Percentiles rank a stretch among this genome's conserved stretches.
Conservation (phyloP, 2,888 invertebrate genomes). For the Pollenia angustigena region DNA sequence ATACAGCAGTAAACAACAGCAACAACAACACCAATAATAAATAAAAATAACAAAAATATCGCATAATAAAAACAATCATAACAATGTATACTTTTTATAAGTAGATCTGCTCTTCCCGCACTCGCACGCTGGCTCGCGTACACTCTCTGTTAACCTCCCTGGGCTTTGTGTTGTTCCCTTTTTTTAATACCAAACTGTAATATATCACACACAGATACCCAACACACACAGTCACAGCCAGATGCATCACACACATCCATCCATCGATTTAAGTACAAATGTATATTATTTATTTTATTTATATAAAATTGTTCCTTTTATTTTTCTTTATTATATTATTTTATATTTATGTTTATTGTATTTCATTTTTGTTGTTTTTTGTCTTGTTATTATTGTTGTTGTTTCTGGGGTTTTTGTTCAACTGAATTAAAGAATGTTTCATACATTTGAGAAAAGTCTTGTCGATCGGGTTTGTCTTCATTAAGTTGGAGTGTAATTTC, state of each 20-base stretch:
- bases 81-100: constrained; percentile 70
- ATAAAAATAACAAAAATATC: constrained; percentile 26
- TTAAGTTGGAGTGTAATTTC: constrained; percentile 61
- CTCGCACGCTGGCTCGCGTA: neutral
- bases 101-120: constrained; percentile 55
- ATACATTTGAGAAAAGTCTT: constrained; percentile 48
- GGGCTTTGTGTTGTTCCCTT: constrained; percentile 55
- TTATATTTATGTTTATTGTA: constrained; percentile 68
- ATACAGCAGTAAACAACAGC: constrained; percentile 39
- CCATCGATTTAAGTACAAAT: constrained; percentile 59
- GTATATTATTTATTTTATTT: constrained; percentile 64
- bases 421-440: constrained; percentile 80
- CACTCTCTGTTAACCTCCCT: neutral
- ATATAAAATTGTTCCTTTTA: constrained; percentile 53
- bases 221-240: neutral
- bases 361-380: constrained; percentile 20
- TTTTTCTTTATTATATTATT: constrained; percentile 59
- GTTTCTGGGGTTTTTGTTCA: constrained; percentile 11
- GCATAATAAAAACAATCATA: constrained; percentile 70
- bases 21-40: constrained; percentile 43
- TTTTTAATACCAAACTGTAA: constrained; percentile 50
- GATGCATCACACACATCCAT: constrained; percentile 6
- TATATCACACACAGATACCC: constrained; percentile 34
- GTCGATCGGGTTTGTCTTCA: constrained; percentile 70
- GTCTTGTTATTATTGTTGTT: constrained; percentile 30